phyloP scores from a whole-genome alignment of 2,888 invertebrate species.

The Colostygia pectinataria region DNA sequence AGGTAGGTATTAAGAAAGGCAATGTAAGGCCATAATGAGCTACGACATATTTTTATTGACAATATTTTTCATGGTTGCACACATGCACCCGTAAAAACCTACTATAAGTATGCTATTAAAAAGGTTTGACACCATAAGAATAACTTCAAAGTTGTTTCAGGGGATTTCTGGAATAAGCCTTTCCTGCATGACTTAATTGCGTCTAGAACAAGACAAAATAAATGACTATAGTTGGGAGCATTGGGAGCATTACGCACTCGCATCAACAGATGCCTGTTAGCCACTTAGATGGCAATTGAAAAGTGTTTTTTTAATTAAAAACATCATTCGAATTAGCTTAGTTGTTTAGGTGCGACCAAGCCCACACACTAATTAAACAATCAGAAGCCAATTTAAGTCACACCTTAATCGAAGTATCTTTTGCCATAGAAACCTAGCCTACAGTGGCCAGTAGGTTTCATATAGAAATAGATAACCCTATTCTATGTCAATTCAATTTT shows the following conservation, averaged over 20 bases:
- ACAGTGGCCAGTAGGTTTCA: too few species aligned
- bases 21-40: neutral
- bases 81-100: too few species aligned
- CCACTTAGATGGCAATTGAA: constrained; percentile 49
- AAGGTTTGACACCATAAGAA: too few species aligned
- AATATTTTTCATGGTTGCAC: neutral
- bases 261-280: constrained; percentile 37
- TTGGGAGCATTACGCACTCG: constrained; percentile 9
- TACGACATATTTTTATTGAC: neutral
- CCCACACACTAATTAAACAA: constrained; percentile 48
- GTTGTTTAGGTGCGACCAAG: constrained; percentile 22
- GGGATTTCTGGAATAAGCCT: neutral
- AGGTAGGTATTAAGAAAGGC: constrained; percentile 8
- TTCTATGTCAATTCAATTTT: too few species aligned
- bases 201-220: too few species aligned
- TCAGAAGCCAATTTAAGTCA: constrained; percentile 26
- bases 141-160: too few species aligned
- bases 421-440: neutral
- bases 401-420: constrained; percentile 9
- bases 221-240: too few species aligned
- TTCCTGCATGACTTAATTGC: neutral
- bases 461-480: too few species aligned
- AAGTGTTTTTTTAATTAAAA: constrained; percentile 54
- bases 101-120: too few species aligned
- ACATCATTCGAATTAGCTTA: constrained; percentile 30